Conservation (phyloP, 2,888 invertebrate genomes). For the Odiellus spinosus region DNA sequence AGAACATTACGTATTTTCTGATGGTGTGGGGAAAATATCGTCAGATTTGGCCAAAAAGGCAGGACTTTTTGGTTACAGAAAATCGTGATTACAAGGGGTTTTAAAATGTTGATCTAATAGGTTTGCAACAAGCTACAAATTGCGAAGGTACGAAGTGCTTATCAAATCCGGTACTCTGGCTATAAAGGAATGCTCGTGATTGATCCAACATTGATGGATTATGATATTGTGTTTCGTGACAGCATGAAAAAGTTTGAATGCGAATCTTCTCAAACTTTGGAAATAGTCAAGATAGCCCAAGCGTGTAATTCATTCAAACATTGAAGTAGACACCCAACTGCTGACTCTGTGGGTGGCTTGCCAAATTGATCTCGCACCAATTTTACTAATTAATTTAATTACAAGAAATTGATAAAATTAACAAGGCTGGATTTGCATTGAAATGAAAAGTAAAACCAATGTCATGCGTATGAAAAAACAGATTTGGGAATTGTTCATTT, state of each 20-base stretch:
- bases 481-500: no score
- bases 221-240: constrained; percentile 16
- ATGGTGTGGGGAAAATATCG: constrained; percentile 19
- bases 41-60: constrained; percentile 15
- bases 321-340: no score
- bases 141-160: constrained; percentile 15
- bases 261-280: constrained; percentile 14
- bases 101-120: neutral
- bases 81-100: no score
- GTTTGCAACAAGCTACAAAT: neutral
- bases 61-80: neutral
- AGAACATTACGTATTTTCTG: constrained; percentile 16
- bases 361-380: no score
- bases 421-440: no score
- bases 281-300: constrained; percentile 22
- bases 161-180: constrained; percentile 19
- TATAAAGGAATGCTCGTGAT: constrained; percentile 22
- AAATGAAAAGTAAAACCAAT: no score
- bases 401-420: no score
- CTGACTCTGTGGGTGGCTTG: no score
- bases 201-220: constrained; percentile 8
- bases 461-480: no score
- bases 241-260: constrained; percentile 22
- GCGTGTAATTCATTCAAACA: constrained; percentile 13
- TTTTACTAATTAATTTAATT: no score